These are phyloP conservation scores for Notolepis coatsorum DNA, from an alignment of 2,797 vertebrate genomes.

Conservation along the genomic window DNA sequence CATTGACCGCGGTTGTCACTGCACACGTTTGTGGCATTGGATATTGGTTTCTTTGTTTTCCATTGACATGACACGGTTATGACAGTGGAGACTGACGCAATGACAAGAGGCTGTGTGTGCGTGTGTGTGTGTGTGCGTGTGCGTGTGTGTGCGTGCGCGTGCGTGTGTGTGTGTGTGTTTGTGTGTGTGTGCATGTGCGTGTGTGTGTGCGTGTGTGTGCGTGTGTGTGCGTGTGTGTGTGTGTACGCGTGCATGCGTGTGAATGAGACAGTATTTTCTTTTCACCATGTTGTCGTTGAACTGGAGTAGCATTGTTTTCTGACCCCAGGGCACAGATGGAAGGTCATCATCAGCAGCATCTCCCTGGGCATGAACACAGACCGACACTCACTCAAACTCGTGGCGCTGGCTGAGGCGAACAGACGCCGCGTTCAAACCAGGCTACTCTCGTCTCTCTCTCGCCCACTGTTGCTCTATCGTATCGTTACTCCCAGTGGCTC, in stretches of 20 bases:
- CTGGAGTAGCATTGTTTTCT: not conserved
- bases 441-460: not conserved
- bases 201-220: not conserved
- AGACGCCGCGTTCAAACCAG: not conserved
- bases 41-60: not conserved
- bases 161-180: not conserved
- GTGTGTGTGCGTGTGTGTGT: not conserved
- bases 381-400: not conserved
- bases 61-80: not conserved
- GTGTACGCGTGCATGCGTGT: not conserved
- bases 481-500: conserved; percentile 1
- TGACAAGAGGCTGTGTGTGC: conserved; percentile 1
- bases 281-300: not conserved
- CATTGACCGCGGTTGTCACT: not conserved
- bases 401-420: not conserved
- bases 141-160: not conserved
- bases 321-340: not conserved
- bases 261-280: not conserved
- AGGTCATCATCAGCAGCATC: not conserved
- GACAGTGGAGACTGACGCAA: not conserved
- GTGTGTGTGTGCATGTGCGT: not conserved
- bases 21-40: not conserved
- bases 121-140: not conserved
- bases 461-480: not conserved
- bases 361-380: not conserved